A percentile compares a stretch with the other conserved stretches of the same genome.
phyloP scores from a whole-genome alignment of 2,797 vertebrate genomes.

The Hipposideros larvatus region DNA sequence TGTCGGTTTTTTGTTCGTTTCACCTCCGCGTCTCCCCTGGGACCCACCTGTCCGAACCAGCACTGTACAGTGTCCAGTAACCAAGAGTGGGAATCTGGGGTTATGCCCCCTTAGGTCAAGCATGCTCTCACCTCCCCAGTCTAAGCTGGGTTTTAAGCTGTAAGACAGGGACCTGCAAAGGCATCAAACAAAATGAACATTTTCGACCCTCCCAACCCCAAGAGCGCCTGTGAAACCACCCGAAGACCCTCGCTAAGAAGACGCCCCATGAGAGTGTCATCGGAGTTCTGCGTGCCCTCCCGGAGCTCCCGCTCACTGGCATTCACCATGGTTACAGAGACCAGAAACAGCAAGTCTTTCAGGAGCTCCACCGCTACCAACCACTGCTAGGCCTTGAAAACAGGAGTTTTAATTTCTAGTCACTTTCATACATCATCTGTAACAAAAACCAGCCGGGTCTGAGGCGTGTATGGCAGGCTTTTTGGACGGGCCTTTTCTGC shows the following conservation, averaged over 20 bases:
- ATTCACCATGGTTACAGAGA: background rate
- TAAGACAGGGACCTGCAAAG: background rate
- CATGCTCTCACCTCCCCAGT: background rate
- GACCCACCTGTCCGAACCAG: background rate
- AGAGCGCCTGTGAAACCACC: background rate
- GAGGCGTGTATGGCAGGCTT: background rate
- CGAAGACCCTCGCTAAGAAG: background rate
- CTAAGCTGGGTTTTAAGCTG: background rate
- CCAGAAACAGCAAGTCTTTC: background rate
- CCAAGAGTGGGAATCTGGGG: background rate
- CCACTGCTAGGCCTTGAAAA: background rate
- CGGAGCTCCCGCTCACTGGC: background rate
- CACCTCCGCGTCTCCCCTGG: background rate
- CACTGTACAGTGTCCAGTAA: background rate
- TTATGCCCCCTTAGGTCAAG: background rate
- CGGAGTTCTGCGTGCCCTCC: background rate
- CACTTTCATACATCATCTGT: background rate
- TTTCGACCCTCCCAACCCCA: too few relatives aligned
- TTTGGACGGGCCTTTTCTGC: background rate
- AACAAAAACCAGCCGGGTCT: background rate
- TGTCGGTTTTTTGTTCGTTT: background rate
- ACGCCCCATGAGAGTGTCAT: background rate
- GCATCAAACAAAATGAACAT: background rate
- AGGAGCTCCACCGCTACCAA: background rate
- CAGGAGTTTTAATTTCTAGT: background rate